A percentile compares a stretch with the other conserved stretches of the same genome.
Conservation (phyloP, 2,113 vertebrate genomes). For the Setophaga kirtlandii region DNA sequence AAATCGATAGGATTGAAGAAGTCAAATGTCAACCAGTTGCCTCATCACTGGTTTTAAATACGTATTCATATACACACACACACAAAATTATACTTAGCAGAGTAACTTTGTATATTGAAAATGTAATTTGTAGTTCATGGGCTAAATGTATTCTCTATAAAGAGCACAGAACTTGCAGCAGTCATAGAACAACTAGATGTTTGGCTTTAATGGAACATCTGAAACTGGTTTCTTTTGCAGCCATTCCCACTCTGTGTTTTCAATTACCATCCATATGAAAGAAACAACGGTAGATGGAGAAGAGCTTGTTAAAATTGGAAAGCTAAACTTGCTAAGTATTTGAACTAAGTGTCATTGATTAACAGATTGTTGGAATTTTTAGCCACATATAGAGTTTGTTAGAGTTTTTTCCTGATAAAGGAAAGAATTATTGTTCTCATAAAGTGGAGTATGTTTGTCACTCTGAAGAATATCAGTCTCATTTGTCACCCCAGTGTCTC, state of each 20-base stretch:
- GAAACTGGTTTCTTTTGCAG: slow-evolving; percentile 75
- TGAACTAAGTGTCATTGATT: background rate
- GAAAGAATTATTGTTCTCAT: background rate
- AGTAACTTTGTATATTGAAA: too few species aligned
- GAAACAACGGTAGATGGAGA: slow-evolving; percentile 93
- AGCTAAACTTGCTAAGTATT: slow-evolving; percentile 89
- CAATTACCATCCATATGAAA: slow-evolving; percentile 98
- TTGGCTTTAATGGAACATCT: background rate
- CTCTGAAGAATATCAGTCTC: background rate
- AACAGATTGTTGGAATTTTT: background rate
- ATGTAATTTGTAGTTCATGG: too few species aligned
- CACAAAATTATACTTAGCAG: too few species aligned
- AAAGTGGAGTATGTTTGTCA: background rate
- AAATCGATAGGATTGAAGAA: too few species aligned
- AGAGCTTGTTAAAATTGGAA: slow-evolving; percentile 97
- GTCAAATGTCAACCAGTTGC: too few species aligned
- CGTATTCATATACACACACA: too few species aligned
- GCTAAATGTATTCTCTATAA: too few species aligned
- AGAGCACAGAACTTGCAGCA: too few species aligned
- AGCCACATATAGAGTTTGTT: background rate
- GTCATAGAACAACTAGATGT: too few species aligned
- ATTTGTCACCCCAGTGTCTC: background rate
- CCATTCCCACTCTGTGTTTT: slow-evolving; percentile 96
- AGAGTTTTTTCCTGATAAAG: background rate
- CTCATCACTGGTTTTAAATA: too few species aligned